A percentile compares a stretch with the other conserved stretches of the same genome.
These are phyloP conservation scores for Noctua fimbriata DNA, from an alignment of 2,888 invertebrate species.

Conservation along the genomic window DNA sequence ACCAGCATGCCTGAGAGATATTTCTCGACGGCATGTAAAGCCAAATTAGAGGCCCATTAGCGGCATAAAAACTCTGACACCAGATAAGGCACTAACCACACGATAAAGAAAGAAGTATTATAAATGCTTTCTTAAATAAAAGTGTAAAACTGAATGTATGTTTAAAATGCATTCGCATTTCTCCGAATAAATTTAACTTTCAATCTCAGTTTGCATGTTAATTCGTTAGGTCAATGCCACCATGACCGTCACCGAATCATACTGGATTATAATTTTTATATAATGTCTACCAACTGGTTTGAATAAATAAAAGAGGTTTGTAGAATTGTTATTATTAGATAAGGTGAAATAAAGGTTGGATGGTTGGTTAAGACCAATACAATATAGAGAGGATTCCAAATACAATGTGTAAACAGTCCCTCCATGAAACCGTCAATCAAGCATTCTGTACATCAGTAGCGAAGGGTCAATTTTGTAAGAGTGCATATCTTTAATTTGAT, in stretches of 20 bases:
- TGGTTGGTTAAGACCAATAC: neutral
- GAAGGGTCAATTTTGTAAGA: no score
- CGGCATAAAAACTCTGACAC: no score
- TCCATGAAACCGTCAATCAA: no score
- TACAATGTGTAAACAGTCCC: no score
- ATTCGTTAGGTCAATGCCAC: slow-evolving; percentile 68
- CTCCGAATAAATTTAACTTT: slow-evolving; percentile 56
- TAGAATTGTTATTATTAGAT: neutral
- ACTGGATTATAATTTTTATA: slow-evolving; percentile 51
- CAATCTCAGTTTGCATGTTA: slow-evolving; percentile 56
- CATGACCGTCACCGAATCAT: slow-evolving; percentile 21
- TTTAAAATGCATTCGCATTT: slow-evolving; percentile 46
- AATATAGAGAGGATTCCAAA: neutral
- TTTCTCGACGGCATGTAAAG: no score
- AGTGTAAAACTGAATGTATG: slow-evolving; percentile 17
- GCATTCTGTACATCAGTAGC: no score
- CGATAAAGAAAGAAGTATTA: no score
- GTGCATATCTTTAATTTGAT: no score
- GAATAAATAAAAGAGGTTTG: neutral
- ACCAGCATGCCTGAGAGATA: no score
- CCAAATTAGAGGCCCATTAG: no score
- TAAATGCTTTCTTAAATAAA: slow-evolving; percentile 11
- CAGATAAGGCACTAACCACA: no score
- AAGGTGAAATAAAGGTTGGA: neutral
- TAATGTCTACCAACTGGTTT: slow-evolving; percentile 18